Evolutionary conservation across 2,113 vertebrate genomes (phyloP).

Genomic region (Peromyscus polionotus): DNA sequence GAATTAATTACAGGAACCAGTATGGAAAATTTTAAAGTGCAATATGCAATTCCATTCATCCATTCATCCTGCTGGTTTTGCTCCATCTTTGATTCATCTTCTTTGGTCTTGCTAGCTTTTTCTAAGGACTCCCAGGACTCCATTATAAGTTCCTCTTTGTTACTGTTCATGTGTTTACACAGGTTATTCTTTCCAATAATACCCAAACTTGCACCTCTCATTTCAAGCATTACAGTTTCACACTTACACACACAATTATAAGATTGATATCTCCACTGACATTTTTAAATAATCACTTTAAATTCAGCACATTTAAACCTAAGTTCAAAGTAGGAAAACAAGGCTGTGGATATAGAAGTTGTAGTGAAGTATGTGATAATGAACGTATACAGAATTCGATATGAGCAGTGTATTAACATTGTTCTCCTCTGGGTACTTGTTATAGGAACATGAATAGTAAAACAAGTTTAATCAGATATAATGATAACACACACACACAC

Average conservation of each 20-base stretch:
- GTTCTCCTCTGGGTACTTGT: not conserved
- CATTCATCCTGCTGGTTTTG: not conserved
- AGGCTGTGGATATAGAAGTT: not conserved
- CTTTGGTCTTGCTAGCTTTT: not conserved
- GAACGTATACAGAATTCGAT: not conserved
- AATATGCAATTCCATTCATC: not conserved
- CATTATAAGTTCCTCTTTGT: not conserved
- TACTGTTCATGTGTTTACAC: not conserved
- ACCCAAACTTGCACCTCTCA: not conserved
- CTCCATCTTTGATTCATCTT: not conserved
- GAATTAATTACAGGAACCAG: not conserved
- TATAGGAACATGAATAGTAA: not conserved
- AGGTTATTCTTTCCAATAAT: not conserved
- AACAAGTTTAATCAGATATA: not conserved
- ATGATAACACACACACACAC: not conserved
- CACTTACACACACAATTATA: not conserved
- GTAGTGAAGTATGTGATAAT: not conserved
- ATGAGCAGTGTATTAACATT: not conserved
- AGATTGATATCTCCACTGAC: not conserved
- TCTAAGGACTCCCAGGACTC: not conserved
- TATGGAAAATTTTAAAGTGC: not conserved
- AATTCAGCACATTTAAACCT: not conserved
- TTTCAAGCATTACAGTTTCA: not conserved
- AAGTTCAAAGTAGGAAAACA: not conserved
- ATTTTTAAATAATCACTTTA: not conserved